These are phyloP conservation scores for Nylanderia fulva DNA, from an alignment of 1,140 invertebrate species.

Conservation along the genomic window DNA sequence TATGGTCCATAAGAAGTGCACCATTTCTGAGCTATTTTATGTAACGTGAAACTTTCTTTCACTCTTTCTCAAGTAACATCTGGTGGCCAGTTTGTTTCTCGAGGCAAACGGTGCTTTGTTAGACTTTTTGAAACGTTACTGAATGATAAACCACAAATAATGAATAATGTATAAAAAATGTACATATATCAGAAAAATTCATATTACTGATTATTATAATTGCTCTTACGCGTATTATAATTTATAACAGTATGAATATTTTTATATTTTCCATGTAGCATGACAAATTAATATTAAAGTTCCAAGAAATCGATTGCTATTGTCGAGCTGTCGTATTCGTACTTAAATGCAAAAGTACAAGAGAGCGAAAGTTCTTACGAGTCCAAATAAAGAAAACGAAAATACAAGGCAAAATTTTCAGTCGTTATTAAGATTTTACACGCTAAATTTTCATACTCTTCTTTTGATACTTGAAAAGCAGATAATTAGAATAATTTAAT, in stretches of 20 bases:
- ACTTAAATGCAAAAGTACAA: slow-evolving; percentile 11
- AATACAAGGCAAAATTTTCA: neutral
- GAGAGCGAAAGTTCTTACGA: slow-evolving; percentile 12
- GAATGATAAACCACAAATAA: neutral
- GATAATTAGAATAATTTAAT: neutral
- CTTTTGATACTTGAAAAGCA: neutral
- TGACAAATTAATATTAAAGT: slow-evolving; percentile 27
- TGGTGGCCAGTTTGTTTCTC: neutral
- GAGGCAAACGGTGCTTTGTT: slow-evolving; percentile 16
- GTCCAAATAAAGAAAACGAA: slow-evolving; percentile 8
- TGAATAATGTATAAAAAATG: neutral
- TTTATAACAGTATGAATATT: neutral
- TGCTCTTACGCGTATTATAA: neutral
- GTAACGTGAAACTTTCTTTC: slow-evolving; percentile 39
- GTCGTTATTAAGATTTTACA: neutral
- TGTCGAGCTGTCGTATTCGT: slow-evolving; percentile 8
- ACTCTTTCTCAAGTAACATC: slow-evolving; percentile 33
- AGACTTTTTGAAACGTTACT: neutral
- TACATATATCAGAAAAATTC: neutral
- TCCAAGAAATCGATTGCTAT: neutral
- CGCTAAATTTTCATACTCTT: neutral
- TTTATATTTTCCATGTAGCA: neutral
- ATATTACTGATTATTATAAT: neutral
- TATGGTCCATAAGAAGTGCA: neutral
- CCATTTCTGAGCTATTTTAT: neutral